Percentiles rank a stretch among this genome's conserved stretches.
Evolutionary conservation across 1,140 invertebrate species (phyloP).

Genomic region (silkworm (Bombyx mori)): DNA sequence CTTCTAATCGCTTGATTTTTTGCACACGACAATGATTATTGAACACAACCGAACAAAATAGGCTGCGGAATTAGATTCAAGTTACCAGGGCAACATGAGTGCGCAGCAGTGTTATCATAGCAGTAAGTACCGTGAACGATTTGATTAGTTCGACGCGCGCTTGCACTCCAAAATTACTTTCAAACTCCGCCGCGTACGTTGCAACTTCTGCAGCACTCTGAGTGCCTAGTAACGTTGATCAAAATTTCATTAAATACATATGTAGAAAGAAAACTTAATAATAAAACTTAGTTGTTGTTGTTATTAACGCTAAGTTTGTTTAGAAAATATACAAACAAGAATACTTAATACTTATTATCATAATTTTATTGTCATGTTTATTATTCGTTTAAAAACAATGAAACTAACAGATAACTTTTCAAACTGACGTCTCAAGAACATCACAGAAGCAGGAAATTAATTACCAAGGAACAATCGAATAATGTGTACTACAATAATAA

Average conservation of each 20-base stretch:
- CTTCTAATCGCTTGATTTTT: too few species aligned
- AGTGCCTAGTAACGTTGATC: constrained; percentile 29
- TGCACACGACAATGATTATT: not conserved
- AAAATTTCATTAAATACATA: not conserved
- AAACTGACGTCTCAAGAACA: not conserved
- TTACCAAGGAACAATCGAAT: constrained; percentile 1
- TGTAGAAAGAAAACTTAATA: too few species aligned
- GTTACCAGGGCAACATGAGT: constrained; percentile 39
- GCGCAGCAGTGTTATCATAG: constrained; percentile 45
- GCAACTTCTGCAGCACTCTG: constrained; percentile 36
- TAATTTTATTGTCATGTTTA: too few species aligned
- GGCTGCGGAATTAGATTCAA: not conserved
- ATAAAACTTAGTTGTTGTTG: too few species aligned
- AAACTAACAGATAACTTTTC: not conserved
- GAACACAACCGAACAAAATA: constrained; percentile 5
- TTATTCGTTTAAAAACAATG: too few species aligned
- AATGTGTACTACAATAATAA: constrained; percentile 23
- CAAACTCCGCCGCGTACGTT: constrained; percentile 42
- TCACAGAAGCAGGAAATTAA: not conserved
- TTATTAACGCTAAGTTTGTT: too few species aligned
- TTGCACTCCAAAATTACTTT: constrained; percentile 67
- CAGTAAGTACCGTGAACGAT: constrained; percentile 62
- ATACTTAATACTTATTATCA: too few species aligned
- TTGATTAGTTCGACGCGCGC: constrained; percentile 64
- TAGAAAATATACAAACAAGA: too few species aligned